These are phyloP conservation scores for Hydriomena furcata DNA, from an alignment of 2,888 invertebrate species.

Conservation along the genomic window DNA sequence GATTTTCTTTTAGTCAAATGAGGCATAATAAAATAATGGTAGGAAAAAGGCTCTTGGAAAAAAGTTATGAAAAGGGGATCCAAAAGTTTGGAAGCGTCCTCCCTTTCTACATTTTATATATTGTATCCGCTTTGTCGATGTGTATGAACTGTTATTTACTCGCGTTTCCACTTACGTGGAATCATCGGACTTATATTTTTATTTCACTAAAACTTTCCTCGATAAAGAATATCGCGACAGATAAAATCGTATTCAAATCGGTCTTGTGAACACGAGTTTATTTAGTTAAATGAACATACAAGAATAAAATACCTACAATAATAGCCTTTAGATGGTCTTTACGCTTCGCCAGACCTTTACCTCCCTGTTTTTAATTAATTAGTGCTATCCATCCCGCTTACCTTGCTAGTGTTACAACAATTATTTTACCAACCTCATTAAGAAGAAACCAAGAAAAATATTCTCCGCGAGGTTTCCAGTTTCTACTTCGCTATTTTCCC, in stretches of 20 bases:
- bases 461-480: slow-evolving; percentile 57
- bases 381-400: slow-evolving; percentile 69
- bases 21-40: slow-evolving; percentile 78
- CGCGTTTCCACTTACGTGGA: neutral
- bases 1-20: slow-evolving; percentile 80
- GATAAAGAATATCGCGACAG: no score
- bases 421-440: slow-evolving; percentile 78
- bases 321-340: slow-evolving; percentile 37
- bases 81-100: slow-evolving; percentile 68
- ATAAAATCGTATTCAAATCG: no score
- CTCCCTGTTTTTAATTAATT: slow-evolving; percentile 78
- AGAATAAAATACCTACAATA: no score
- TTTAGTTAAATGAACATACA: no score
- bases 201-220: no score
- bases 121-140: slow-evolving; percentile 61
- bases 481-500: slow-evolving; percentile 49
- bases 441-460: slow-evolving; percentile 72
- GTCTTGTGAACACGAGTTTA: no score
- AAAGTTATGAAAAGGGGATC: slow-evolving; percentile 77
- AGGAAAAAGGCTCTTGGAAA: slow-evolving; percentile 72
- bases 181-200: neutral
- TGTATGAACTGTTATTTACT: slow-evolving; percentile 68
- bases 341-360: slow-evolving; percentile 67
- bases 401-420: slow-evolving; percentile 79
- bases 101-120: slow-evolving; percentile 70